Evolutionary conservation across 2,888 invertebrate genomes (phyloP), one percentile per base, ranked within the genome.

Genomic region (Lasius fuliginosus): DNA sequence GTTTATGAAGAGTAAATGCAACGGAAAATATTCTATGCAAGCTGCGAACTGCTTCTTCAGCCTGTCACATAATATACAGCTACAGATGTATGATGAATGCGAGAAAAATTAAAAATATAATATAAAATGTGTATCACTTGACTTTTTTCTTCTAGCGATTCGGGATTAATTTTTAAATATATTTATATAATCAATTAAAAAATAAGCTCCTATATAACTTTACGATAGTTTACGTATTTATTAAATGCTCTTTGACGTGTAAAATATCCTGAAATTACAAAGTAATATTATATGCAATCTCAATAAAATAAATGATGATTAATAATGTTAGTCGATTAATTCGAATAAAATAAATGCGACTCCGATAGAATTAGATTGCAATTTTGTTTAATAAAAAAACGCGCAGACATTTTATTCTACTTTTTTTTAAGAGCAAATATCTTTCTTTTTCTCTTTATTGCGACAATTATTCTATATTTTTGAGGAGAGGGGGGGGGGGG

Each of bases 11-110:
- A 30, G 96, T 95, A 94, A 97, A 96, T 96, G 96, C 96, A 95
- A 97, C 96, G 94, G 97, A 97, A 96, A 98, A 97, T 95, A 97
- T 96, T 96, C 98, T 97, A 95, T 97, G 97, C 95, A 98, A 96
- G 95, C 96, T 96, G 95, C 97, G 96, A 95, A 97, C 96, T 96
- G 97, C 96, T 96, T 96, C 96, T 95, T 96, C 97, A 95, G 97
- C 97, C 97, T 98, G 97, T 95, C 96, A 81, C 68, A 89, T 82
- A 90, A 76, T 69, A 90, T 62, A 87, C 18, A 84, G 18, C 53
- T 42, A 79, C 23, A 68, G 56, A 73, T 15, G 3, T 53, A 18
- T 53, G 73, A 65, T 56, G 75, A 71, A 85, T 23, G 33, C 6
- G 8, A 64, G 8, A n/a, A n/a, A 68, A 83, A 84, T 83, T 15